Evolutionary conservation across 2,888 invertebrate genomes (phyloP).

Genomic region (Proisotoma minuta): DNA sequence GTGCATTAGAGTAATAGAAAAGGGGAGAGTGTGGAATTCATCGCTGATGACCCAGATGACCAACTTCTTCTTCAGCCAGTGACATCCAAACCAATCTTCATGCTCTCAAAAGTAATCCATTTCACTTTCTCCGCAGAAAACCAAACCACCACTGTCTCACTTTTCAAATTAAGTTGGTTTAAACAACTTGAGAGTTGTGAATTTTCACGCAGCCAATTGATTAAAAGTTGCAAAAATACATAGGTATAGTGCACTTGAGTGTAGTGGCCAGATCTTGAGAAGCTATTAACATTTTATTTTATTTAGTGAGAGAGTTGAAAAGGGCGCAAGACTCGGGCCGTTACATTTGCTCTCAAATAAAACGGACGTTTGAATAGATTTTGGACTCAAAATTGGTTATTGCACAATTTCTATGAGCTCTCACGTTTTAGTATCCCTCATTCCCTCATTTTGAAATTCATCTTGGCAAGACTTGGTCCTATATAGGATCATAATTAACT

Average conservation of each 20-base stretch:
- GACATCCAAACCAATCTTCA: neutral
- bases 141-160: neutral
- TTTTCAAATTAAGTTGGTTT: neutral
- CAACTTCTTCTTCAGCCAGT: neutral
- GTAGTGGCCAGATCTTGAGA: too few species aligned
- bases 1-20: slow-evolving; percentile 9
- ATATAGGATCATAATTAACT: too few species aligned
- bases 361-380: too few species aligned
- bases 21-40: slow-evolving; percentile 34
- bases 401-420: slow-evolving; percentile 39
- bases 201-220: neutral
- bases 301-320: neutral
- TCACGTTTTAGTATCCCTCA: slow-evolving; percentile 41
- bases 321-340: too few species aligned
- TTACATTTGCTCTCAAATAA: too few species aligned
- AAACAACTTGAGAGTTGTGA: neutral
- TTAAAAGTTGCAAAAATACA: neutral
- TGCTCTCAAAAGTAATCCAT: too few species aligned
- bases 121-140: neutral
- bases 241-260: too few species aligned
- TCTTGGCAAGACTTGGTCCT: too few species aligned
- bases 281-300: neutral
- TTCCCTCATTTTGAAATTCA: slow-evolving; percentile 8
- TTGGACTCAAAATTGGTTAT: slow-evolving; percentile 24
- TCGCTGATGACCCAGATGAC: slow-evolving; percentile 24